Conservation (phyloP, 2,797 vertebrate genomes). For the Macrochelys suwanniensis region DNA sequence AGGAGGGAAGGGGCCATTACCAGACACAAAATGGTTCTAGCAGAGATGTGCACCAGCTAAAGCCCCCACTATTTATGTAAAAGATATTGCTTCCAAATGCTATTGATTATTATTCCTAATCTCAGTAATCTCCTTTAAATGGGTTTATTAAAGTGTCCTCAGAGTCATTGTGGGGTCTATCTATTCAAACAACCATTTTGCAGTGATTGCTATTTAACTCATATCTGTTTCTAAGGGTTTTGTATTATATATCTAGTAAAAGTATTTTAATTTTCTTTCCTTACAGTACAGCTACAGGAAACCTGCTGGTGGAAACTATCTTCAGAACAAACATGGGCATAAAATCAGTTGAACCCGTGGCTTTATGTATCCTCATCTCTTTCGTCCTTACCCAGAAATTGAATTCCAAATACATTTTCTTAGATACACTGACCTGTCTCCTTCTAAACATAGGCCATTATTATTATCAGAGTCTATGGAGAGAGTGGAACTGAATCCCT, state of each 20-base stretch:
- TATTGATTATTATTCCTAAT: constrained; percentile 43
- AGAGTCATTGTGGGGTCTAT: constrained; percentile 17
- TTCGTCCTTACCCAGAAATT: neutral
- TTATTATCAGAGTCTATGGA: neutral
- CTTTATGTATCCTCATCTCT: fast-evolving
- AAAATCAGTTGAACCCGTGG: neutral
- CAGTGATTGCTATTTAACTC: constrained; percentile 4
- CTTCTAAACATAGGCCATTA: neutral
- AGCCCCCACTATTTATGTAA: constrained; percentile 9
- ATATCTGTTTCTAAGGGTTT: neutral
- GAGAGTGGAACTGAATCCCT: neutral
- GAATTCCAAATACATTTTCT: fast-evolving
- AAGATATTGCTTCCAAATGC: neutral
- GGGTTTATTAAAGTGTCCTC: constrained; percentile 48
- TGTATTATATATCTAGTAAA: constrained; percentile 7
- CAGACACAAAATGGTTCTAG: constrained; percentile 16
- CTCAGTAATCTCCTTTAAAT: constrained; percentile 49
- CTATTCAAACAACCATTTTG: neutral
- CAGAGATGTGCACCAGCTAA: neutral
- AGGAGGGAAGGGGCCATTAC: neutral
- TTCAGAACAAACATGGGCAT: neutral
- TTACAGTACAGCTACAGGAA: neutral
- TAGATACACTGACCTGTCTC: neutral
- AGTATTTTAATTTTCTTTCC: constrained; percentile 1
- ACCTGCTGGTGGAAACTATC: neutral